Base-by-base conservation (phyloP, 2,797 vertebrate species). In the Premnoplex brunnescens region DNA sequence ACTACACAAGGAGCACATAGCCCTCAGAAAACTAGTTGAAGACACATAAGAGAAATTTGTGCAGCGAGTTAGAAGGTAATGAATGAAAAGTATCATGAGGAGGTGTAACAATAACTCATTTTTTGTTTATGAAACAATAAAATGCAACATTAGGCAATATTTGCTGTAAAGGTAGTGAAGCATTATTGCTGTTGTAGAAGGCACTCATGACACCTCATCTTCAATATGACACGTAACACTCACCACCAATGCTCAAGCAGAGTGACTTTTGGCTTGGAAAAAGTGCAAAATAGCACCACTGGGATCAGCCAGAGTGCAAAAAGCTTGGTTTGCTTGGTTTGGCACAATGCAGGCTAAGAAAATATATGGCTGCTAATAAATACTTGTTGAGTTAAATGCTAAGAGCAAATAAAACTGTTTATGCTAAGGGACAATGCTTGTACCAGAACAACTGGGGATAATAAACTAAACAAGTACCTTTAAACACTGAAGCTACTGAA, bases 191-290 rank as follows among this genome's bases (percentile, higher is more conserved):
- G 7, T 26, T 83, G 16, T 36, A 77, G 44, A 83, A 74, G 48
- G 22, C 28, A 28, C 18, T 80, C 1, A 0, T 10, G 43, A 51
- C n/a, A 27, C 16, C 15, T 73, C 6, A 10, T 54, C 12, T 54
- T 85, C 2, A 1, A 37, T 64, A 39, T 0, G 1, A 80, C 15
- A 49, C 3, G 22, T 56, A 68, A 52, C 0, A 0, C 44, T 60
- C 74, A 17, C 20, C 49, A 71, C 20, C 49, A 80, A 1, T 41
- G 23, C 18, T 72, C 66, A 58, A 81, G 37, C 55, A 74, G 19
- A 90, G 28, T 49, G 43, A 51, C 20, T 90, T 88, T 43, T 62
- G 43, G n/a, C 43, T 75, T 86, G 24, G 23, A 81, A 86, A 86
- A 81, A 2, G 1, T 51, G 18, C 46, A 54, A 32, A 69, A 51